phyloP scores from a whole-genome alignment of 2,113 vertebrate species.

The Odobenus rosmarus region DNA sequence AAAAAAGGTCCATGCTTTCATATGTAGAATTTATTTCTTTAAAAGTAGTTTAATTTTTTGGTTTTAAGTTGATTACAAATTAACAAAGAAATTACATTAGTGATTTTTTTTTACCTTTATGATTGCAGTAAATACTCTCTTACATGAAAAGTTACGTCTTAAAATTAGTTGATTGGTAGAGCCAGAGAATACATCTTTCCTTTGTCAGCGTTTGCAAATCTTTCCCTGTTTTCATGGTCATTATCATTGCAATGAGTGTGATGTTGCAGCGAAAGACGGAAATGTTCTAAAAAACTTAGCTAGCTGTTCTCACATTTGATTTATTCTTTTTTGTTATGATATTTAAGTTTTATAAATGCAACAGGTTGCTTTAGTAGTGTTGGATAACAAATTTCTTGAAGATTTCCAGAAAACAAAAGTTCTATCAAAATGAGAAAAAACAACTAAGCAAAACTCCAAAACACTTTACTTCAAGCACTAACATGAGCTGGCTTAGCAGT shows the following conservation, averaged over 20 bases:
- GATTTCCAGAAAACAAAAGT: slow-evolving; percentile 73
- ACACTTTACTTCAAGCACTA: slow-evolving; percentile 31
- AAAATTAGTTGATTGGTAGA: background rate
- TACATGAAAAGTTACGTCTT: background rate
- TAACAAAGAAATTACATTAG: background rate
- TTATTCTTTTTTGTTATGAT: slow-evolving; percentile 56
- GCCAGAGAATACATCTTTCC: background rate
- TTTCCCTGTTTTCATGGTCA: background rate
- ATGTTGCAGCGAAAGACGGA: background rate
- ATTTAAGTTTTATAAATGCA: slow-evolving; percentile 60
- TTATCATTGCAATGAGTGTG: background rate
- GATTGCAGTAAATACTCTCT: background rate
- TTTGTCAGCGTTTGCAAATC: background rate
- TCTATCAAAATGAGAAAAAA: slow-evolving; percentile 63
- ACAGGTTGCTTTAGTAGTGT: slow-evolving; percentile 70
- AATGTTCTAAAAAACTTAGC: slow-evolving; percentile 12
- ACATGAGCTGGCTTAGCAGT: slow-evolving; percentile 43
- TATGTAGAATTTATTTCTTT: background rate
- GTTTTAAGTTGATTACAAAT: background rate
- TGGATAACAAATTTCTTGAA: slow-evolving; percentile 60
- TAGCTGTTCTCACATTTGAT: slow-evolving; percentile 36
- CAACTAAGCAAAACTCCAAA: slow-evolving; percentile 64
- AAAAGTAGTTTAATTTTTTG: background rate
- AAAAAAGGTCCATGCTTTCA: background rate
- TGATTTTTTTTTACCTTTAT: background rate